Percentiles rank a stretch among this genome's conserved stretches.
phyloP scores from a whole-genome alignment of 2,797 vertebrate genomes.

The Dermochelys coriacea region DNA sequence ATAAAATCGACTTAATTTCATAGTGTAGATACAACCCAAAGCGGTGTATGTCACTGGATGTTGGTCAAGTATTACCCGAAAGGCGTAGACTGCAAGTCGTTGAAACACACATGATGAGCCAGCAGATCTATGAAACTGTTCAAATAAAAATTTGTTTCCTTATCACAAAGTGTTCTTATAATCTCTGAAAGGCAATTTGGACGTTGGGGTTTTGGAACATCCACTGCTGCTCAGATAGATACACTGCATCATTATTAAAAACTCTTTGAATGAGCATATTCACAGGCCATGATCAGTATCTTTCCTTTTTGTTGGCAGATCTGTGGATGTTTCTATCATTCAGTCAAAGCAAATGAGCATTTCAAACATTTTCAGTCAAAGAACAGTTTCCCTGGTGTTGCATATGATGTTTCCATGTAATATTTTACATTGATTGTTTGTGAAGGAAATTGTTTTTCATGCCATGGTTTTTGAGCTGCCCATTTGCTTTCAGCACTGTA shows the following conservation, averaged over 20 bases:
- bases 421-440: conserved; percentile 29
- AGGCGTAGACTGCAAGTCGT: not conserved
- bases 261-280: conserved; percentile 23
- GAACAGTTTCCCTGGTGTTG: not conserved
- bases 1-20: no score
- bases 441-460: conserved; percentile 29
- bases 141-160: conserved; percentile 14
- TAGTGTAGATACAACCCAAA: not conserved
- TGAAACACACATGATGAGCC: conserved; percentile 1
- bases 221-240: not conserved
- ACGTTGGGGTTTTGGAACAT: not conserved
- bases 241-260: not conserved
- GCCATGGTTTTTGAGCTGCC: conserved; percentile 47
- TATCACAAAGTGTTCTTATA: not conserved
- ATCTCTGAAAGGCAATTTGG: conserved; percentile 31
- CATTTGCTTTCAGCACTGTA: conserved; percentile 1
- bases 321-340: conserved; percentile 14
- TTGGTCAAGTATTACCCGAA: not conserved
- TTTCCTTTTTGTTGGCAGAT: not conserved
- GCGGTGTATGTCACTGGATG: not conserved
- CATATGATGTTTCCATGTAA: not conserved
- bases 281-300: not conserved
- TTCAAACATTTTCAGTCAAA: conserved; percentile 1
- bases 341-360: conserved; percentile 41
- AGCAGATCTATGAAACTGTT: conserved; percentile 15